Evolutionary conservation across 2,888 invertebrate genomes (phyloP).

Genomic region (Oscheius sp.): DNA sequence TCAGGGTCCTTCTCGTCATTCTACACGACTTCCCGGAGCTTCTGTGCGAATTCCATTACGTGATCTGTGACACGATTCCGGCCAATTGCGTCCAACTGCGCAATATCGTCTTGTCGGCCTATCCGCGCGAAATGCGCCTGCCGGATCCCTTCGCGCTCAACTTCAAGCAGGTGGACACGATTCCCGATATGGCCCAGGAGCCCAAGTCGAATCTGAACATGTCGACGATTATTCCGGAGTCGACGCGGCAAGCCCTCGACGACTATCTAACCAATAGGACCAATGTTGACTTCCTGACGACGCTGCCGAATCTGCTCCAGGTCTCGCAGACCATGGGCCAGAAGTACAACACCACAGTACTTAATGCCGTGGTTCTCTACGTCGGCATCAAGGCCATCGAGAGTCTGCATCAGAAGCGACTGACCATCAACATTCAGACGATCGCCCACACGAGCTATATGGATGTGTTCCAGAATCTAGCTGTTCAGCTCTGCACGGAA

Average conservation of each 20-base stretch:
- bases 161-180: slow-evolving; percentile 79
- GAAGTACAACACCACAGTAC: slow-evolving; percentile 92
- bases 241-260: slow-evolving; percentile 83
- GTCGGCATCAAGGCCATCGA: slow-evolving; percentile 88
- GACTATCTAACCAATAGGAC: slow-evolving; percentile 86
- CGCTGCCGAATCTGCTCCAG: slow-evolving; percentile 75
- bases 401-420: slow-evolving; percentile 88
- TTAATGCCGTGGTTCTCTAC: slow-evolving; percentile 96
- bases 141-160: slow-evolving; percentile 99
- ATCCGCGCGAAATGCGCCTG: slow-evolving; percentile 95
- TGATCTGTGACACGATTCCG: slow-evolving; percentile 98
- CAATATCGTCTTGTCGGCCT: slow-evolving; percentile 95
- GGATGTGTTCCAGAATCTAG: slow-evolving; percentile 99
- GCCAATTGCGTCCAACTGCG: slow-evolving; percentile 99
- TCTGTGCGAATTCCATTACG: slow-evolving; percentile 97
- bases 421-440: slow-evolving; percentile 94
- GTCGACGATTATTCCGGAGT: slow-evolving; percentile 63
- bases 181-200: slow-evolving; percentile 71
- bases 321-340: slow-evolving; percentile 82
- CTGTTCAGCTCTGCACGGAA: slow-evolving; percentile 96
- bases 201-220: slow-evolving; percentile 70
- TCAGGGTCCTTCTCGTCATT: slow-evolving; percentile 89
- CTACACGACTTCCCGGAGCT: slow-evolving; percentile 99
- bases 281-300: slow-evolving; percentile 76
- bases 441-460: slow-evolving; percentile 98